phyloP scores from a whole-genome alignment of 2,797 vertebrate species.

The Pachyuromys duprasi region DNA sequence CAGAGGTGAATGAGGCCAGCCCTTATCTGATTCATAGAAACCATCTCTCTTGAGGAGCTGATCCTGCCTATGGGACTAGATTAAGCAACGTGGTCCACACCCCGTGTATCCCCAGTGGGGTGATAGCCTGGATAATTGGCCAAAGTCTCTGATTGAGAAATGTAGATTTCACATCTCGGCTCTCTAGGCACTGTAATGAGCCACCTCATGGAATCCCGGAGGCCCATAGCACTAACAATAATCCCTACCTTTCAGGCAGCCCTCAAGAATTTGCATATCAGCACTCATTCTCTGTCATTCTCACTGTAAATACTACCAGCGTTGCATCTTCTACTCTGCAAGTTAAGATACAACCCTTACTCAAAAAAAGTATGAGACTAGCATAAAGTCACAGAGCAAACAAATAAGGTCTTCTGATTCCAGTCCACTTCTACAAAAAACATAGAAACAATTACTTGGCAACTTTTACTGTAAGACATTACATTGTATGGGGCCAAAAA shows the following conservation, averaged over 20 bases:
- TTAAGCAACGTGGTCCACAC: constrained; percentile 39
- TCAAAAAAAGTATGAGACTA: not conserved
- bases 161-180: constrained; percentile 44
- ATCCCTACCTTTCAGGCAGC: constrained; percentile 8
- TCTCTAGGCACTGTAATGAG: constrained; percentile 39
- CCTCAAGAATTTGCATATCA: not conserved
- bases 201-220: constrained; percentile 45
- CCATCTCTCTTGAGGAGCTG: not conserved
- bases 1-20: not conserved
- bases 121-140: not conserved
- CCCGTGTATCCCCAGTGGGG: not conserved
- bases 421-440: not conserved
- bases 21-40: constrained; percentile 64
- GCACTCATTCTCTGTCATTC: not conserved
- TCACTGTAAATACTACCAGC: not conserved
- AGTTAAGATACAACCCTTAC: not conserved
- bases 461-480: not conserved
- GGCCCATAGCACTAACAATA: constrained; percentile 2
- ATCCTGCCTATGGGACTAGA: not conserved
- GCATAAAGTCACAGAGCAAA: not conserved
- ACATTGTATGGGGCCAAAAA: not conserved
- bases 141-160: constrained; percentile 60
- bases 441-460: not conserved
- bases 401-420: constrained; percentile 1
- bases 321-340: not conserved